These are phyloP conservation scores for Sebastes steindachneri DNA, from an alignment of 2,797 vertebrate genomes.

Conservation along the genomic window DNA sequence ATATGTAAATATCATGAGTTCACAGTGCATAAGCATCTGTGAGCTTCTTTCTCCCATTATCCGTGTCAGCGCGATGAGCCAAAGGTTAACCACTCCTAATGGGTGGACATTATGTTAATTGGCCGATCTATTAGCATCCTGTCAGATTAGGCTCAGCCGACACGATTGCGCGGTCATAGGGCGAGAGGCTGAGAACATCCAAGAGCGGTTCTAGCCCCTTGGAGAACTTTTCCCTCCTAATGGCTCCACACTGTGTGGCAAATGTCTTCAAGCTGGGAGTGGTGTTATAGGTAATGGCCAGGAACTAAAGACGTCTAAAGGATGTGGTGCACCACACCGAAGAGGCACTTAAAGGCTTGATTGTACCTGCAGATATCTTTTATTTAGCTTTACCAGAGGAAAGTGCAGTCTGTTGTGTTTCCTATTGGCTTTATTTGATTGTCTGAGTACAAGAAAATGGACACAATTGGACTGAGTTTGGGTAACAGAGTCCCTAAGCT, in stretches of 20 bases:
- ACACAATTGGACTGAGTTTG: not conserved
- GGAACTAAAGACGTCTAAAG: slow-evolving; percentile 44
- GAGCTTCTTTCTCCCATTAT: slow-evolving; percentile 48
- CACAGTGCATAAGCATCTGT: slow-evolving; percentile 35
- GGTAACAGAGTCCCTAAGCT: not conserved
- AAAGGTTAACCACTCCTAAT: slow-evolving; percentile 74
- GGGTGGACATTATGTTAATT: slow-evolving; percentile 77
- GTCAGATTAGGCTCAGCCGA: slow-evolving; percentile 74
- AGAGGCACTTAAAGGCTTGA: slow-evolving; percentile 6
- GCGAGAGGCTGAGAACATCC: slow-evolving; percentile 48
- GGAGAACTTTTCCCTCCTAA: slow-evolving; percentile 49
- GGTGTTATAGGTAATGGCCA: slow-evolving; percentile 30
- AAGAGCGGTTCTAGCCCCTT: slow-evolving; percentile 36
- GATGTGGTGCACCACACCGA: slow-evolving; percentile 14
- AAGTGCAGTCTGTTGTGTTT: not conserved
- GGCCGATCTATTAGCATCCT: slow-evolving; percentile 69
- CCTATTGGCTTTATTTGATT: not conserved
- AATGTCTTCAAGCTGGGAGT: slow-evolving; percentile 28
- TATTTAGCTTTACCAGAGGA: not conserved
- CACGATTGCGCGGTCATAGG: slow-evolving; percentile 47
- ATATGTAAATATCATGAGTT: slow-evolving; percentile 42
- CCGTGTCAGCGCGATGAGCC: slow-evolving; percentile 56
- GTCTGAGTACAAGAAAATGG: not conserved
- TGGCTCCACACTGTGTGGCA: slow-evolving; percentile 13
- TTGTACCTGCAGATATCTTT: slow-evolving; percentile 15